phyloP scores from a whole-genome alignment of 2,888 invertebrate species.

The Buathra laborator region DNA sequence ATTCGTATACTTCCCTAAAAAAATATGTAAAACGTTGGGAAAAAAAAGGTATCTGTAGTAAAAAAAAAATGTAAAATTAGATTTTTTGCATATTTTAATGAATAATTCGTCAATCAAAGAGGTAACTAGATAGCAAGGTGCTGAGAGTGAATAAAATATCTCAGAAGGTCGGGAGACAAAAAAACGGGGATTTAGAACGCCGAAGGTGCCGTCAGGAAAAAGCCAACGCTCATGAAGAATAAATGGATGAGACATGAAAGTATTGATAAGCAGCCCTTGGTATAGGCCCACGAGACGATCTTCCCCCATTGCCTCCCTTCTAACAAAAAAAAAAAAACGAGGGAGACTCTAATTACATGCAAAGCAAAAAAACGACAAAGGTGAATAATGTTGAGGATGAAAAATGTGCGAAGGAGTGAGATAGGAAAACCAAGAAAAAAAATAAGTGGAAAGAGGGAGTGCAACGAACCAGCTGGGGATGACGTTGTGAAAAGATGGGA shows the following conservation, averaged over 20 bases:
- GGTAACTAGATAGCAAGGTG: no score
- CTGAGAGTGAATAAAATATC: no score
- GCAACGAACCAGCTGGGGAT: neutral
- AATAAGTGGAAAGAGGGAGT: neutral
- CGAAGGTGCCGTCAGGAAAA: neutral
- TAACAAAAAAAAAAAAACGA: constrained; percentile 6
- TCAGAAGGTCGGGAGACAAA: neutral
- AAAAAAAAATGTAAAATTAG: no score
- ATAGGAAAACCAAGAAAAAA: neutral
- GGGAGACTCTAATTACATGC: constrained; percentile 20
- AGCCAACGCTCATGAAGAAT: neutral
- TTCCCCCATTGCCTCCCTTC: neutral
- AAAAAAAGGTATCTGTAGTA: no score
- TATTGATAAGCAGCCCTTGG: neutral
- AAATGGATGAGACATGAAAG: neutral
- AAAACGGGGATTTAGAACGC: neutral
- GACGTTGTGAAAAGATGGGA: neutral
- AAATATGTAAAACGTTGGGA: no score
- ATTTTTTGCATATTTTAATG: neutral
- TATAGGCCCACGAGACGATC: neutral
- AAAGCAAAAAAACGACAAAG: constrained; percentile 31
- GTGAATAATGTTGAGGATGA: neutral
- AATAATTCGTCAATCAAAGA: neutral
- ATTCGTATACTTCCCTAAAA: no score
- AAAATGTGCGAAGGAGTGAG: constrained; percentile 22